Evolutionary conservation across 30 jellyfish, hydroid and myxozoan genomes (phyloP).

Genomic region (Morbakka virulenta): DNA sequence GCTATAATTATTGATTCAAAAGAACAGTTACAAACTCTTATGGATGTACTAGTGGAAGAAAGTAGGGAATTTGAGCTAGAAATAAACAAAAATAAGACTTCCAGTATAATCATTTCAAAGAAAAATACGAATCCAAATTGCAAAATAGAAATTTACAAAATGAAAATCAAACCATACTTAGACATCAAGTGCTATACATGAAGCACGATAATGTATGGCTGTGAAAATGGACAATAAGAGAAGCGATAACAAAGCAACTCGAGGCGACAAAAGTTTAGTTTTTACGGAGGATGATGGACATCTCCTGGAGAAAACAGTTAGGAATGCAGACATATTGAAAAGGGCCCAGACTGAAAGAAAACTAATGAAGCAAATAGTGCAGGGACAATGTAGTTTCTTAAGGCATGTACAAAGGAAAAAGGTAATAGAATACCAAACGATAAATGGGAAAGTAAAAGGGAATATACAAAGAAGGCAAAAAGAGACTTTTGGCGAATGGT

Average conservation of each 20-base stretch:
- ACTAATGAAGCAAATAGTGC: background rate
- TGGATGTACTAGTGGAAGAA: constrained; percentile 34
- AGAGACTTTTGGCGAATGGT: background rate
- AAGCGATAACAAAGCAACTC: constrained; percentile 3
- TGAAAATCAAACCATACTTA: constrained; percentile 3
- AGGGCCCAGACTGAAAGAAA: background rate
- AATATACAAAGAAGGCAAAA: constrained; percentile 8
- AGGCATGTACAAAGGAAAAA: constrained; percentile 8
- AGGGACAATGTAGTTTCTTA: background rate
- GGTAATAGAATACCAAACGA: background rate
- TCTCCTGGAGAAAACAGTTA: constrained; percentile 13
- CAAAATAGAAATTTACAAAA: constrained; percentile 1
- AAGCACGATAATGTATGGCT: constrained; percentile 16
- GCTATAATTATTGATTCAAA: background rate
- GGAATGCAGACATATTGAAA: constrained; percentile 15
- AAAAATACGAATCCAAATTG: constrained; percentile 1
- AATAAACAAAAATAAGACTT: constrained; percentile 2
- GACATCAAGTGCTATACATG: constrained; percentile 20
- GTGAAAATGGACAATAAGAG: constrained; percentile 38
- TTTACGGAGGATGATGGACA: constrained; percentile 6
- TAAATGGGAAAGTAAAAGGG: constrained; percentile 13
- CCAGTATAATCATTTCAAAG: background rate
- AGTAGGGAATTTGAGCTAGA: background rate
- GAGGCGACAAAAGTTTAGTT: constrained; percentile 18
- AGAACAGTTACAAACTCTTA: background rate